Evolutionary conservation across 1,140 invertebrate species (phyloP).

Genomic region (Cydia amplana): DNA sequence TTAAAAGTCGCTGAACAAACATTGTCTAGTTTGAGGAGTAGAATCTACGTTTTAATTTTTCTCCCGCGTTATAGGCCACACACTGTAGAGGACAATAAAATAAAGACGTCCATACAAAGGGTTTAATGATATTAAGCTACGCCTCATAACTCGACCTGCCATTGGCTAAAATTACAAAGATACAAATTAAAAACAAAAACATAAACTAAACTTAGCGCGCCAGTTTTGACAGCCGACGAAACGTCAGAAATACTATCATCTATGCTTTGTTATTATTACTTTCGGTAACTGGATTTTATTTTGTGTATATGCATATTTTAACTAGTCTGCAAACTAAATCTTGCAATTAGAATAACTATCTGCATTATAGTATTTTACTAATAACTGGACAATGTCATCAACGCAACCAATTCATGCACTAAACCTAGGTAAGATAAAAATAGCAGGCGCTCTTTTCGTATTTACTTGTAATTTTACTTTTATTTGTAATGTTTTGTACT

Average conservation of each 20-base stretch:
- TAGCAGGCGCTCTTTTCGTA: not conserved
- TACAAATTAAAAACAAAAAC: not conserved
- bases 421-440: conserved; percentile 62
- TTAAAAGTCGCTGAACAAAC: no score
- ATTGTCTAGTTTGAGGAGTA: no score
- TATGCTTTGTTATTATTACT: not conserved
- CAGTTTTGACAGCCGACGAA: not conserved
- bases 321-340: not conserved
- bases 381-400: conserved; percentile 57
- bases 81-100: no score
- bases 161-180: not conserved
- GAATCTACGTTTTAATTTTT: no score
- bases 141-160: not conserved
- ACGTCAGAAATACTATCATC: no score
- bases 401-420: conserved; percentile 72
- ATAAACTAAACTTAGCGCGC: not conserved
- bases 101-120: not conserved
- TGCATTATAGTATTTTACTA: not conserved
- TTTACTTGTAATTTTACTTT: no score
- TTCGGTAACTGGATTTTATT: not conserved
- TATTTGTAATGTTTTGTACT: no score
- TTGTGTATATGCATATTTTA: not conserved
- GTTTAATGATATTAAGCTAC: not conserved
- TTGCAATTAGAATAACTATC: not conserved
- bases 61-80: no score